These are phyloP conservation scores for Nasonia vitripennis DNA, from an alignment of 1,140 invertebrate species.

Conservation along the genomic window DNA sequence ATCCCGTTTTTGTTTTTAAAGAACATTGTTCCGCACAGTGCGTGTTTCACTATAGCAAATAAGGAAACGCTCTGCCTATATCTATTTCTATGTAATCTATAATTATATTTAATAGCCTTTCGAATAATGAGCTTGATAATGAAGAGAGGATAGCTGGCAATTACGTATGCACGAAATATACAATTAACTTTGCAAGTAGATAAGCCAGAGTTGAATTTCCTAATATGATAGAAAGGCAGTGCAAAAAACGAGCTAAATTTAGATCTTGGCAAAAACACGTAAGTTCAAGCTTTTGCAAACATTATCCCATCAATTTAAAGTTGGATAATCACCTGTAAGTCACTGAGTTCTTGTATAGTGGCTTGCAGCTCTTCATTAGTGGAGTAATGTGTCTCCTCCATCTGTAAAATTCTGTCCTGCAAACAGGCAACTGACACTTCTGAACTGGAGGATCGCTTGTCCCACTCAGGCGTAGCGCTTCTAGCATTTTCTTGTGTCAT, in stretches of 20 bases:
- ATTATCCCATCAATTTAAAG: background rate
- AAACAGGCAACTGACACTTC: constrained; percentile 94
- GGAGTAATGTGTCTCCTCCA: constrained; percentile 79
- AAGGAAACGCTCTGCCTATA: background rate
- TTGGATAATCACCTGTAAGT: constrained; percentile 80
- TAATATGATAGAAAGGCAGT: background rate
- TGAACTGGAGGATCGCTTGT: constrained; percentile 89
- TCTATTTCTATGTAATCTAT: background rate
- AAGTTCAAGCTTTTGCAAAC: background rate
- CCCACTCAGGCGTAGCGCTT: constrained; percentile 87
- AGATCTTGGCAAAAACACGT: background rate
- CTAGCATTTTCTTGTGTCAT: constrained; percentile 78
- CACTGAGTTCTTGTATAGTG: constrained; percentile 92
- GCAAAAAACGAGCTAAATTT: background rate
- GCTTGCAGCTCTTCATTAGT: constrained; percentile 97
- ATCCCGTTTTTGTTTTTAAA: background rate
- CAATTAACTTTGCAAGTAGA: background rate
- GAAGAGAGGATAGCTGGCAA: background rate
- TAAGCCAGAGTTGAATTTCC: background rate
- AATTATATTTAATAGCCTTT: constrained; percentile 29
- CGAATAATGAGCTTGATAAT: constrained; percentile 17
- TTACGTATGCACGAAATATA: background rate
- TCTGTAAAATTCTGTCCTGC: constrained; percentile 92
- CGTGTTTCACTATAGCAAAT: background rate
- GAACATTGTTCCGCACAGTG: background rate